Evolutionary conservation across 2,113 vertebrate genomes (phyloP).

Genomic region (Hylia prasina): DNA sequence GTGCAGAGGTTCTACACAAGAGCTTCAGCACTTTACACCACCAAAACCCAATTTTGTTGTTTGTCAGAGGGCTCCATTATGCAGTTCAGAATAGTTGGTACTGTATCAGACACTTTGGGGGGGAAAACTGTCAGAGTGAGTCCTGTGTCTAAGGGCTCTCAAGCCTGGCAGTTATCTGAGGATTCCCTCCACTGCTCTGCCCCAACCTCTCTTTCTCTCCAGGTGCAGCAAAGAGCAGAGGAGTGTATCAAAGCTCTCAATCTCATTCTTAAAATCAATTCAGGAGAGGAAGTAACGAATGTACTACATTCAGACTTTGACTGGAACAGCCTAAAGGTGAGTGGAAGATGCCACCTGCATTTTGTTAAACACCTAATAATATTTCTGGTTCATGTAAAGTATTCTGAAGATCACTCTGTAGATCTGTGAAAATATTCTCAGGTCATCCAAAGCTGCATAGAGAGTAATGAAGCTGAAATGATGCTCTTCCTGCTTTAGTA

Average conservation of each 20-base stretch:
- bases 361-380: not conserved
- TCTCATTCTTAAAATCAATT: constrained; percentile 79
- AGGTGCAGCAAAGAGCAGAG: constrained; percentile 86
- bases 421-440: not conserved
- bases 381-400: not conserved
- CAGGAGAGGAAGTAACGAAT: constrained; percentile 76
- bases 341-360: not conserved
- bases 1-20: not conserved
- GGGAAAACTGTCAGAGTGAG: not conserved
- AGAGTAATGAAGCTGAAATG: not conserved
- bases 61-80: not conserved
- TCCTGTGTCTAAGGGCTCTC: not conserved
- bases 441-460: not conserved
- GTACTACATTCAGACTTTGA: constrained; percentile 79
- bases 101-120: fast-evolving
- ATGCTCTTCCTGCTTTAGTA: not conserved
- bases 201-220: not conserved
- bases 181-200: not conserved
- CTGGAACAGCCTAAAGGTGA: constrained; percentile 81
- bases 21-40: not conserved
- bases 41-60: not conserved
- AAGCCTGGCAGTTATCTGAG: not conserved
- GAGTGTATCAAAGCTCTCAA: constrained; percentile 87
- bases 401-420: not conserved
- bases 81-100: not conserved